Evolutionary conservation across 2,888 invertebrate genomes (phyloP).

Genomic region (Metalampra italica): DNA sequence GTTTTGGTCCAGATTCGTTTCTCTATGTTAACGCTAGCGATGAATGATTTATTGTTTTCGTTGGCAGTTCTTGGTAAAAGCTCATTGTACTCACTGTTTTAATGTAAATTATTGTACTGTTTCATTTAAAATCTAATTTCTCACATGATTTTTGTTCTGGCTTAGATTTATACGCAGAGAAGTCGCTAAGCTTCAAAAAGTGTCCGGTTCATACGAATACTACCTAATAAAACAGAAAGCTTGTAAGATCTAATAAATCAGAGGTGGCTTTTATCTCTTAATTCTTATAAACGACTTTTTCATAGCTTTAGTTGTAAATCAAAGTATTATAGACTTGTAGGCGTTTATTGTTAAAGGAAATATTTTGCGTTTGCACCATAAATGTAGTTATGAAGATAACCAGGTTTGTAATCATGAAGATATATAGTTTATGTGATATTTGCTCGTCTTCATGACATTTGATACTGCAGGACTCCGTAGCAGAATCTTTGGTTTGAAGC

Average conservation of each 20-base stretch:
- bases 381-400: background rate
- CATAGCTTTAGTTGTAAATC: constrained; percentile 7
- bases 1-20: background rate
- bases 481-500: too few species aligned
- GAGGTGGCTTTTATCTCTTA: constrained; percentile 12
- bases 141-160: too few species aligned
- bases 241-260: constrained; percentile 8
- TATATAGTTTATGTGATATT: background rate
- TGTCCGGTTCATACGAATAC: background rate
- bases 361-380: background rate
- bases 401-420: background rate
- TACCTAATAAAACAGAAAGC: constrained; percentile 5
- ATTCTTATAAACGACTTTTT: constrained; percentile 9
- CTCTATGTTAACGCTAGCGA: background rate
- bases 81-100: too few species aligned
- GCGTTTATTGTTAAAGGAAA: constrained; percentile 8
- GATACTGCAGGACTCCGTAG: too few species aligned
- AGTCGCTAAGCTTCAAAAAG: too few species aligned
- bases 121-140: too few species aligned
- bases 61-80: too few species aligned
- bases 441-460: background rate
- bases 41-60: background rate
- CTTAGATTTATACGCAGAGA: too few species aligned
- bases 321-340: constrained; percentile 9
- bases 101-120: too few species aligned